phyloP scores from a whole-genome alignment of 2,113 vertebrate species.

The Tapirus terrestris region DNA sequence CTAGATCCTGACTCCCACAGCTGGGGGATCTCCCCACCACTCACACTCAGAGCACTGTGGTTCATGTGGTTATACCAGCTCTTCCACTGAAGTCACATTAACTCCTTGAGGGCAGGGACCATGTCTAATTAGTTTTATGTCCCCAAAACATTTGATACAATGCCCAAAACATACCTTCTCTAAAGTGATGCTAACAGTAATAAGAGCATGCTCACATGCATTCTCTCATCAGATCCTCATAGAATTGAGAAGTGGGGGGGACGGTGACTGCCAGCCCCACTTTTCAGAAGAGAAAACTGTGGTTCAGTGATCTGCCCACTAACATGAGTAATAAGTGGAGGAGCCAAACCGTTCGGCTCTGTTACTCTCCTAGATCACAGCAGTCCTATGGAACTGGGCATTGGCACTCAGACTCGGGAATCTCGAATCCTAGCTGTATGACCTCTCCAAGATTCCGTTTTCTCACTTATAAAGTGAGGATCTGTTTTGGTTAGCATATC shows the following conservation, averaged over 20 bases:
- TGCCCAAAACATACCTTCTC: neutral
- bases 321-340: neutral
- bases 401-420: neutral
- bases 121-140: neutral
- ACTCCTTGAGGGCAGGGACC: neutral
- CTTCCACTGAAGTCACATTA: neutral
- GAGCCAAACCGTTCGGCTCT: neutral
- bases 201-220: neutral
- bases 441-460: neutral
- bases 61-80: neutral
- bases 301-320: neutral
- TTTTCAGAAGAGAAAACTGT: neutral
- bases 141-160: neutral
- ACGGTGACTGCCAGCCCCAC: neutral
- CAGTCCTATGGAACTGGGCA: accelerated
- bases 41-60: neutral
- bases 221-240: neutral
- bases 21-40: neutral
- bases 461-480: neutral
- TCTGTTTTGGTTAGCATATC: neutral
- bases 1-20: neutral
- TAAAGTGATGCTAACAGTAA: neutral
- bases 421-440: neutral
- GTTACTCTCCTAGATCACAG: neutral
- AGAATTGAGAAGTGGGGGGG: neutral